Evolutionary conservation across 2,113 vertebrate species (phyloP).

Genomic region (Centropus unirufus): DNA sequence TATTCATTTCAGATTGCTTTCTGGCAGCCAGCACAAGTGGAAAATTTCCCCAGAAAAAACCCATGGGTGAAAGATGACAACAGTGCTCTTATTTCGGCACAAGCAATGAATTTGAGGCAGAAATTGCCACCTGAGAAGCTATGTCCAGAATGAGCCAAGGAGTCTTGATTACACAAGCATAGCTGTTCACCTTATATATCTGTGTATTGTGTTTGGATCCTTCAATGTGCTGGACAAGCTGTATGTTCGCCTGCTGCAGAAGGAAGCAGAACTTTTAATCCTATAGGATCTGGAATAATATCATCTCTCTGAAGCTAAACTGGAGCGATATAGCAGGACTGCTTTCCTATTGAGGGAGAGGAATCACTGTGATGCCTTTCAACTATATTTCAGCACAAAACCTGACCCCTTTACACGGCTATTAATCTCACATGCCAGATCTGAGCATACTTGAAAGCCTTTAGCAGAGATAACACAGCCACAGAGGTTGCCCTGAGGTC

Average conservation of each 20-base stretch:
- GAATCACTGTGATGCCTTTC: not conserved
- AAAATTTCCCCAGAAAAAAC: not conserved
- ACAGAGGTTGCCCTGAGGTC: not conserved
- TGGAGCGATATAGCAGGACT: not conserved
- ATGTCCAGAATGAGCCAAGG: not conserved
- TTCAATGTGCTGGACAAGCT: not conserved
- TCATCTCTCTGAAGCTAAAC: not conserved
- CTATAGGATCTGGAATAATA: not conserved
- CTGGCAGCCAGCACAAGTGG: not conserved
- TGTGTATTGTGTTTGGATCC: accelerated
- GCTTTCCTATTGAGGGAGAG: not conserved
- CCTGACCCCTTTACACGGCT: not conserved
- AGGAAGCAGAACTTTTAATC: not conserved
- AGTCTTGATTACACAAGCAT: not conserved
- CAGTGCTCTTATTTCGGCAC: not conserved
- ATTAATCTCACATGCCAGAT: not conserved
- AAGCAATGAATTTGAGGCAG: not conserved
- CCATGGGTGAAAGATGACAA: not conserved
- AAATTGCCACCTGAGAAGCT: not conserved
- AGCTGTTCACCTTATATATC: not conserved
- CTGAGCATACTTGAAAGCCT: not conserved
- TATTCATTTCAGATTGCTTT: not conserved
- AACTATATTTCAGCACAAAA: not conserved
- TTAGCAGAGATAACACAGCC: not conserved
- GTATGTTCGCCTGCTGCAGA: not conserved